Evolutionary conservation across 2,888 invertebrate species (phyloP), one percentile per base, ranked within the genome.

Genomic region (Bellardia bayeri): DNA sequence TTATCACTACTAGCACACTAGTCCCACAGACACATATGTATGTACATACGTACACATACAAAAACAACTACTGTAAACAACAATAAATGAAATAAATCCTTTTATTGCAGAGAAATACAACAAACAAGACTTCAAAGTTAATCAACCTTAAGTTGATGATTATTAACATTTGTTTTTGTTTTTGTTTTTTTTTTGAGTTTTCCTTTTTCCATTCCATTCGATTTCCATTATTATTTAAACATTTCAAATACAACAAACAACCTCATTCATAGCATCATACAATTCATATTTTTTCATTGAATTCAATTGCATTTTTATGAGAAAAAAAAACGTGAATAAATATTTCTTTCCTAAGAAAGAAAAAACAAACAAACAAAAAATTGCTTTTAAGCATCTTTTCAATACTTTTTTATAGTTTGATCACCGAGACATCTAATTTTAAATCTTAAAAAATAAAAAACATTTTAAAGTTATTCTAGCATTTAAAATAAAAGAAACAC

Each of bases 1-100:
- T 51, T 23, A 7, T 30, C 51, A 45, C 23, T 23, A n/a, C n/a
- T n/a, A n/a, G n/a, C n/a, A 23, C 23, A 14, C 14, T 8, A 61
- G n/a, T 40, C 76, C 45, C 51, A 45, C 30, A 63, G 13, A 49
- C 13, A 58, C 40, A 45, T 14, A n/a, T n/a, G n/a, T n/a, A n/a
- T n/a, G n/a, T n/a, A n/a, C n/a, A n/a, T n/a, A n/a, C n/a, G n/a
- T n/a, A n/a, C n/a, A 56, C 45, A 37, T 16, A 0, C 11, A 71
- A 1, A 64, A 66, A 23, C 49, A 1, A 1, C 7, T 16, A 37
- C 30, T 45, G 16, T 11, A 51, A 58, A 37, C 45, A 23, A 45
- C 33, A 68, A 79, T 61, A 79, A 85, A 85, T 61, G 61, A 51
- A 74, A 85, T 80, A 51, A 74, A 85, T 80, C 85, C 85, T 85